These are phyloP conservation scores for Eospalax fontanierii DNA, from an alignment of 2,797 vertebrate species.

Conservation along the genomic window DNA sequence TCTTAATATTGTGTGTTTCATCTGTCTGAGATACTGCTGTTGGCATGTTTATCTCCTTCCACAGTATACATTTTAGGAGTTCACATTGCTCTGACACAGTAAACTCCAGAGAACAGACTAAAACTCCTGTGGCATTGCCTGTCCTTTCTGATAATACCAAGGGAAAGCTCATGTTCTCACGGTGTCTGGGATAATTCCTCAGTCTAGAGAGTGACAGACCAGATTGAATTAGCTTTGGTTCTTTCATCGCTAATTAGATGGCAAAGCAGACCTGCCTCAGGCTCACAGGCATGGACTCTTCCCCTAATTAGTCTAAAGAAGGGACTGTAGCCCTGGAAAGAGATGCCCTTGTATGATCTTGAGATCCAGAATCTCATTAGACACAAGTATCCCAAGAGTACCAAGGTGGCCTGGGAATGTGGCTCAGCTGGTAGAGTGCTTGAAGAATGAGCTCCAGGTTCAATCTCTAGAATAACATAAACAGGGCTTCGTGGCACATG, in stretches of 20 bases:
- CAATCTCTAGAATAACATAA: background rate
- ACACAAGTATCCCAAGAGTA: background rate
- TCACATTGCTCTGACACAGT: constrained; percentile 39
- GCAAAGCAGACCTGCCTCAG: constrained; percentile 55
- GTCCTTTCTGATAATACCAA: constrained; percentile 66
- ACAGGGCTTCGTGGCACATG: background rate
- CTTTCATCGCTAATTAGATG: constrained; percentile 78
- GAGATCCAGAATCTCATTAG: background rate
- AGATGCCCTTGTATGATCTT: constrained; percentile 40
- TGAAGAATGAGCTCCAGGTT: background rate
- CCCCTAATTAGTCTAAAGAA: constrained; percentile 59
- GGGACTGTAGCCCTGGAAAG: background rate
- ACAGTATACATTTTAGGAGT: background rate
- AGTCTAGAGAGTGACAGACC: constrained; percentile 75
- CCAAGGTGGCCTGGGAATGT: background rate
- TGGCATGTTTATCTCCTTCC: background rate
- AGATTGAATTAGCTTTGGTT: constrained; percentile 79
- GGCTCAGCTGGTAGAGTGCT: background rate
- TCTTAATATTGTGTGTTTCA: background rate
- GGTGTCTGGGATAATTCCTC: constrained; percentile 66
- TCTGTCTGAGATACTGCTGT: background rate
- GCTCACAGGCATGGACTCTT: constrained; percentile 46
- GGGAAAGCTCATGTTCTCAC: constrained; percentile 1
- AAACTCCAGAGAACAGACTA: constrained; percentile 20
- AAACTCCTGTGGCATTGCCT: constrained; percentile 30